These are phyloP conservation scores for Gadopsis marmoratus DNA, from an alignment of 2,797 vertebrate genomes.

Conservation along the genomic window DNA sequence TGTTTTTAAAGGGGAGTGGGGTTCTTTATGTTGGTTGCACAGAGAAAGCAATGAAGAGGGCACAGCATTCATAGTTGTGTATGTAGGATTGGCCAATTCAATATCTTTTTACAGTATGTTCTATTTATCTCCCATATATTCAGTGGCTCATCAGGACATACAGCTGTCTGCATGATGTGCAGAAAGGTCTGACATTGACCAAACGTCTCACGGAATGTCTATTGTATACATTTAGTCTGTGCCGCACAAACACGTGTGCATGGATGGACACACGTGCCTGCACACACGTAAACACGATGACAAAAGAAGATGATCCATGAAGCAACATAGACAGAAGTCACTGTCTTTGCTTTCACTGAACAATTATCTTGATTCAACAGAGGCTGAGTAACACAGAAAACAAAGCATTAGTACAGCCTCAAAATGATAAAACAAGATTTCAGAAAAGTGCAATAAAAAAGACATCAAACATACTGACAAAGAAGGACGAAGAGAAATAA, in stretches of 20 bases:
- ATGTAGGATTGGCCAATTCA: neutral
- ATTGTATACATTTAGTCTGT: neutral
- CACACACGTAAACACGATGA: neutral
- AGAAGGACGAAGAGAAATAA: constrained; percentile 27
- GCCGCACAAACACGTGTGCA: neutral
- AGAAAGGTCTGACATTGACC: neutral
- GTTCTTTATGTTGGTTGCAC: neutral
- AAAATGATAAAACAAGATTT: constrained; percentile 47
- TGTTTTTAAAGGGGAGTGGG: neutral
- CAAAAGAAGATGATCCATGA: neutral
- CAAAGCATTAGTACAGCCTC: constrained; percentile 28
- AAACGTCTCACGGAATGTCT: too few relatives aligned
- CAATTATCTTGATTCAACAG: constrained; percentile 20
- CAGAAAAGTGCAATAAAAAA: constrained; percentile 37
- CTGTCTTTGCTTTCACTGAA: constrained; percentile 14
- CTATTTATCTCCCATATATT: neutral
- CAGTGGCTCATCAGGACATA: neutral
- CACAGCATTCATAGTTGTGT: too few relatives aligned
- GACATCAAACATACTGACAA: constrained; percentile 53
- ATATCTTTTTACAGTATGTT: neutral
- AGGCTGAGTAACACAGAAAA: constrained; percentile 15
- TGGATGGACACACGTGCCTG: neutral
- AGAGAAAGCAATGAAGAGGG: neutral
- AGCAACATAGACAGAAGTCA: neutral
- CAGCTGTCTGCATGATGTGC: neutral